Conservation (phyloP, 92 coral and sea anemone genomes). For the Micromussa lordhowensis region DNA sequence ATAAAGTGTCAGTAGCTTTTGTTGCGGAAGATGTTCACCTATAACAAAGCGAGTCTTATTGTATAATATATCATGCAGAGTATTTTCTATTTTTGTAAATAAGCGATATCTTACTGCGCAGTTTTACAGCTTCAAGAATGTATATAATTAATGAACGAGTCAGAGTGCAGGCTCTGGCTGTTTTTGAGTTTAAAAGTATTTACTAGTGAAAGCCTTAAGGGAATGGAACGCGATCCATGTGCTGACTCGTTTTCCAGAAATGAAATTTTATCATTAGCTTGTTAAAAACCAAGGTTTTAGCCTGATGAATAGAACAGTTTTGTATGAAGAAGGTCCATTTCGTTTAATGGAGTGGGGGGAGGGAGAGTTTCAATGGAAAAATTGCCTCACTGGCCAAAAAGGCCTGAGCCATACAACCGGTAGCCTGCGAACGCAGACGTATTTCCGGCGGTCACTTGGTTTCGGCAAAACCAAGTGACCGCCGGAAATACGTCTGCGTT, state of each 20-base stretch:
- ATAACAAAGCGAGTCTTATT: constrained; percentile 39
- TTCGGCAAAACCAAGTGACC: too few species aligned
- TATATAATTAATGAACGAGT: constrained; percentile 24
- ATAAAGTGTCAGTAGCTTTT: background rate
- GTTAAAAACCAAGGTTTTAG: constrained; percentile 9
- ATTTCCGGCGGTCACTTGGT: too few species aligned
- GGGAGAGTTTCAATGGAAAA: background rate
- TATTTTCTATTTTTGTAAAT: constrained; percentile 68
- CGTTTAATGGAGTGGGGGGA: background rate
- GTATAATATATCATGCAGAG: constrained; percentile 39
- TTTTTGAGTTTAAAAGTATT: background rate
- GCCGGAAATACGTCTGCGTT: too few species aligned
- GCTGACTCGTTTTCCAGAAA: background rate
- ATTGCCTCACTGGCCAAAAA: too few species aligned
- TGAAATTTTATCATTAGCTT: background rate
- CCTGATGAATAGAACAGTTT: constrained; percentile 14
- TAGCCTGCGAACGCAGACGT: too few species aligned
- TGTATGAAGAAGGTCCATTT: background rate
- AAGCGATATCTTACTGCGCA: constrained; percentile 34
- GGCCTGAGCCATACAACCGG: too few species aligned
- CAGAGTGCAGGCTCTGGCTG: background rate
- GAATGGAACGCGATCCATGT: background rate
- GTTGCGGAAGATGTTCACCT: background rate
- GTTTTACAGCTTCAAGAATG: constrained; percentile 18
- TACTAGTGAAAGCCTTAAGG: background rate